These are phyloP conservation scores for Apoda limacodes DNA, from an alignment of 2,888 invertebrate genomes.

Conservation along the genomic window DNA sequence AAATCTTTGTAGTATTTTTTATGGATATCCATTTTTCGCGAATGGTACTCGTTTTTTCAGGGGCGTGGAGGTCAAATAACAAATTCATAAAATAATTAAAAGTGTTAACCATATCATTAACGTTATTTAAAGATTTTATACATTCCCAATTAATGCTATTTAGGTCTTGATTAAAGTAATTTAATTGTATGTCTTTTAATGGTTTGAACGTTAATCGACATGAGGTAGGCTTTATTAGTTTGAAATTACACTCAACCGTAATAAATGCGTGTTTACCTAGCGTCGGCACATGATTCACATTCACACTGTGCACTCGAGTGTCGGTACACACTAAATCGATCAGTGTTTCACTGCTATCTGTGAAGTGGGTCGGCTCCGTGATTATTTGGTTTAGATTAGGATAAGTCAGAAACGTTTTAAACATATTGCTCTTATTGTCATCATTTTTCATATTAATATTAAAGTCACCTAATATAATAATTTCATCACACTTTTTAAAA, in stretches of 20 bases:
- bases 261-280: slow-evolving; percentile 10
- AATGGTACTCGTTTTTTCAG: slow-evolving; percentile 1
- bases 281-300: slow-evolving; percentile 7
- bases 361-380: slow-evolving; percentile 13
- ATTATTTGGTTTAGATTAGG: slow-evolving; percentile 12
- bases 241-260: slow-evolving; percentile 1
- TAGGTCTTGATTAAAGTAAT: neutral
- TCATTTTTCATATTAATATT: too few species aligned
- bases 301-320: slow-evolving; percentile 5
- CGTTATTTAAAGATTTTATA: slow-evolving; percentile 7
- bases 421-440: too few species aligned
- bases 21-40: slow-evolving; percentile 4
- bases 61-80: slow-evolving; percentile 5
- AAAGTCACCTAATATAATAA: slow-evolving; percentile 2
- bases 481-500: slow-evolving; percentile 1
- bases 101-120: slow-evolving; percentile 7
- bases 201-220: neutral
- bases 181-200: neutral
- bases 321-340: slow-evolving; percentile 16
- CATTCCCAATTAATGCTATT: slow-evolving; percentile 1
- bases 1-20: slow-evolving; percentile 8
- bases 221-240: slow-evolving; percentile 4
- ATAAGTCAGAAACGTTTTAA: too few species aligned
- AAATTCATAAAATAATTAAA: slow-evolving; percentile 10
- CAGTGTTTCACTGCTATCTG: slow-evolving; percentile 6